phyloP scores from a whole-genome alignment of 2,888 invertebrate genomes.

The Euplexia lucipara region DNA sequence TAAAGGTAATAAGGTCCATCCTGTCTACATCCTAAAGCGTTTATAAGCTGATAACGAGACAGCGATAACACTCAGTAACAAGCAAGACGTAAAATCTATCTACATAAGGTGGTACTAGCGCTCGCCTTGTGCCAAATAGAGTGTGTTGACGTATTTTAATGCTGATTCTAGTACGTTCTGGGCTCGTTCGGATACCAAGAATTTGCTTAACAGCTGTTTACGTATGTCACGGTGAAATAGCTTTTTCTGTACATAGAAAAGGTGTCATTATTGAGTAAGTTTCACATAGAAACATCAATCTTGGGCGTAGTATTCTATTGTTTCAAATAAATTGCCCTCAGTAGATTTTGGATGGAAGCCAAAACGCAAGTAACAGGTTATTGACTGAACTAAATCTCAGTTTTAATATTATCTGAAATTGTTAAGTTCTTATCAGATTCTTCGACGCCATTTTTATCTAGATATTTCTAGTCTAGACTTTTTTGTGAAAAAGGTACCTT shows the following conservation, averaged over 20 bases:
- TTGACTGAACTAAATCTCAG: constrained; percentile 48
- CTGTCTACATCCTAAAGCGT: constrained; percentile 29
- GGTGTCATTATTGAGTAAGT: constrained; percentile 25
- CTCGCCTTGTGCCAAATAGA: constrained; percentile 59
- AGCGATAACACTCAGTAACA: constrained; percentile 32
- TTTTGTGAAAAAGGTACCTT: neutral
- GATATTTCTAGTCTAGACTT: constrained; percentile 30
- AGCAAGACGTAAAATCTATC: constrained; percentile 46
- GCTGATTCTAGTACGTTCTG: constrained; percentile 38
- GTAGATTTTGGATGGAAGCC: constrained; percentile 43
- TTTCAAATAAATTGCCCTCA: constrained; percentile 23
- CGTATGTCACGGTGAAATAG: constrained; percentile 14
- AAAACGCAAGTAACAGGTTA: constrained; percentile 32
- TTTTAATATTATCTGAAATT: constrained; percentile 31
- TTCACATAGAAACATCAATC: neutral
- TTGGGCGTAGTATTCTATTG: constrained; percentile 21
- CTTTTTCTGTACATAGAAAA: constrained; percentile 27
- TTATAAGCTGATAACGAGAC: constrained; percentile 37
- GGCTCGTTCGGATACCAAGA: constrained; percentile 32
- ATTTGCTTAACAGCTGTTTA: constrained; percentile 42
- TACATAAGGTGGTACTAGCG: constrained; percentile 47
- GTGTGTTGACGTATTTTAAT: constrained; percentile 53
- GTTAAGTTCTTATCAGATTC: constrained; percentile 32
- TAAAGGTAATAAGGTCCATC: constrained; percentile 5
- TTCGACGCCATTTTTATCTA: constrained; percentile 26